Evolutionary conservation across 2,888 invertebrate genomes (phyloP), one percentile per base, ranked within the genome.

Genomic region (Himalopsyche anomala): DNA sequence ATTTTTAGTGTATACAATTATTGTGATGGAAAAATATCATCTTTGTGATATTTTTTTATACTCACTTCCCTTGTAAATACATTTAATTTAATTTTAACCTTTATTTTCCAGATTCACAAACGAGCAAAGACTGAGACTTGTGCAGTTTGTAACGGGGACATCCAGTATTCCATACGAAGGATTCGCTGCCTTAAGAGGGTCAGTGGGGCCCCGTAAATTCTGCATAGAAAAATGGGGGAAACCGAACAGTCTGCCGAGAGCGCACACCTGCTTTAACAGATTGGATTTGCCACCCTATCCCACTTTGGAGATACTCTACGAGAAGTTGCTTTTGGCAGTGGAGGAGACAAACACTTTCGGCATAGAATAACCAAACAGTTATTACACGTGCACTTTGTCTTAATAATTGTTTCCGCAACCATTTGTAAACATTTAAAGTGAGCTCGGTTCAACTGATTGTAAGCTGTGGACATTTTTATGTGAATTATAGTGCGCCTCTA

Each of bases 151-250:
- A 87, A 99, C 99, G 11, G 99, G 99, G 79, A 99, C 99, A 0
- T 98, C 99, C 0, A 98, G 98, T 90, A 98, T 99, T 90, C 99
- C 99, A 0, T 99, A 98, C 91, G 99, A 99, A 91, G 99, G 99
- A 1, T 99, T 99, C 93, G 94, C 98, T 0, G 99, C 99, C 4
- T 92, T 99, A 85, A 94, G 99, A 74, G 99, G 99, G 85, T 98
- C 98, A 9, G 98, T 98, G 80, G 99, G 99, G 1, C 98, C 98
- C 62, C 94, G 99, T 19, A 96, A 98, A 90, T 99, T 99, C 93
- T 99, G 98, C 92, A 97, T 99, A 89, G 99, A 99, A 92, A 98
- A 98, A 91, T 99, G 98, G 98, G 99, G 99, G 88, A 97, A 98
- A 91, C 96, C 97, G 54, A 97, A 98, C 91, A 98, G 98, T 90